phyloP scores from a whole-genome alignment of 2,113 vertebrate genomes.

The Mesitornis unicolor region DNA sequence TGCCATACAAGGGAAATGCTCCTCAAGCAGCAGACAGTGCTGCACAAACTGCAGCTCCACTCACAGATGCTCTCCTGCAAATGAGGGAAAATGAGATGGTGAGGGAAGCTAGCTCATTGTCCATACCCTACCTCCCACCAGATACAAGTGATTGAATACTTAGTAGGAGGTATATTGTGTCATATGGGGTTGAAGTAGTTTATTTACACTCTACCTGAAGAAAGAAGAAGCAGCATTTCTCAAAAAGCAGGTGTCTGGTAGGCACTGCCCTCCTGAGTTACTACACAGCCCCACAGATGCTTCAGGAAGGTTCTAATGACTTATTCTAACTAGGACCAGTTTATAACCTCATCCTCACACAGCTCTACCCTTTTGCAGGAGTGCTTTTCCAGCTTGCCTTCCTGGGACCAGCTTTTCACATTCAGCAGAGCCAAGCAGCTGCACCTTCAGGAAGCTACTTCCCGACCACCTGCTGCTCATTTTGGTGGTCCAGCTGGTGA shows the following conservation, averaged over 20 bases:
- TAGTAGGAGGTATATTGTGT: background rate
- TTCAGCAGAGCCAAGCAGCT: slow-evolving; percentile 4
- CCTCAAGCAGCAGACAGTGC: accelerated
- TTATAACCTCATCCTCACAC: background rate
- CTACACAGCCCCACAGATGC: background rate
- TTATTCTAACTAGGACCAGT: accelerated
- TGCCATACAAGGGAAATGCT: accelerated
- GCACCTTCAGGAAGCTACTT: background rate
- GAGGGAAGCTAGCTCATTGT: background rate
- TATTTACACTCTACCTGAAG: background rate
- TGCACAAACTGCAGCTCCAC: background rate
- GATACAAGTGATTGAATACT: background rate
- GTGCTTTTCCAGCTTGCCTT: background rate
- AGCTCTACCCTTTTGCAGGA: accelerated
- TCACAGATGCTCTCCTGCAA: background rate
- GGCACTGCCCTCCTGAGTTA: too few relatives aligned
- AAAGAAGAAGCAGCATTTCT: background rate
- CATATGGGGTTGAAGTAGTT: background rate
- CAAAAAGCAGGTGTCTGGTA: background rate
- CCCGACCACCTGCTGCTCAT: background rate
- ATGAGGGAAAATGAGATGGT: accelerated
- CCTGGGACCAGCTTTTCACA: background rate
- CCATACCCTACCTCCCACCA: accelerated
- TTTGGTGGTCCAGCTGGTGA: slow-evolving; percentile 49
- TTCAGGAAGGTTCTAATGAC: background rate